Evolutionary conservation across 2,797 vertebrate genomes (phyloP), one percentile per base, ranked within the genome.

Genomic region (Phaenicophaeus curvirostris): DNA sequence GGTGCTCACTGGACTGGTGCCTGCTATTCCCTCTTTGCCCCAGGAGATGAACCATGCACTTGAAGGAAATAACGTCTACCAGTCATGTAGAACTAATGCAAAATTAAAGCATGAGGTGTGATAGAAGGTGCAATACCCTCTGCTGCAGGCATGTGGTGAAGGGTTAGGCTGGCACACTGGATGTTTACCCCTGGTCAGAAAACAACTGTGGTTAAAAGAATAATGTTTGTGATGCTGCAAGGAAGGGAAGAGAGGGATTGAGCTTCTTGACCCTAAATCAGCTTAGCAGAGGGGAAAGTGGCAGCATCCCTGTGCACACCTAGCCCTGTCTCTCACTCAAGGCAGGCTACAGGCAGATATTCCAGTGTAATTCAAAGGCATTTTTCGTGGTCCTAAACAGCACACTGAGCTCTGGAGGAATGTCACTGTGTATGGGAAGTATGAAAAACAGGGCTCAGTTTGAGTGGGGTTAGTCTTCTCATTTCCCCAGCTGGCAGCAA

Each of bases 131-230:
- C 30, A 28, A 55, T 46, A 48, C 16, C 23, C 42, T 57, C 37
- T 46, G 67, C 25, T 19, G 44, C 16, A 35, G 39, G 31, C 7
- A 37, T 0, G 1, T 1, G 0, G 14, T 19, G 16, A 54, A 59
- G 41, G 15, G 4, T 11, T 44, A 28, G 27, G 39, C 24, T 44
- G 39, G 24, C 51, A 55, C 20, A 11, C 6, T 3, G 5, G 20
- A 13, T 72, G 13, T 9, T 51, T 1, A 3, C 2, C 12, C 42
- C 7, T 2, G 0, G 53, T 16, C 39, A 30, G 55, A 4, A 0
- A 72, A 50, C 2, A 1, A 13, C 37, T 9, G 23, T 21, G 39
- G 50, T 8, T 13, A 11, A 5, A 14, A 19, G 39, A 30, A 33
- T 7, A 18, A n/a, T 6, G 13, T 15, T 18, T 74, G 53, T 0